Conservation (phyloP, 2,797 vertebrate species). For the Florisuga fusca region DNA sequence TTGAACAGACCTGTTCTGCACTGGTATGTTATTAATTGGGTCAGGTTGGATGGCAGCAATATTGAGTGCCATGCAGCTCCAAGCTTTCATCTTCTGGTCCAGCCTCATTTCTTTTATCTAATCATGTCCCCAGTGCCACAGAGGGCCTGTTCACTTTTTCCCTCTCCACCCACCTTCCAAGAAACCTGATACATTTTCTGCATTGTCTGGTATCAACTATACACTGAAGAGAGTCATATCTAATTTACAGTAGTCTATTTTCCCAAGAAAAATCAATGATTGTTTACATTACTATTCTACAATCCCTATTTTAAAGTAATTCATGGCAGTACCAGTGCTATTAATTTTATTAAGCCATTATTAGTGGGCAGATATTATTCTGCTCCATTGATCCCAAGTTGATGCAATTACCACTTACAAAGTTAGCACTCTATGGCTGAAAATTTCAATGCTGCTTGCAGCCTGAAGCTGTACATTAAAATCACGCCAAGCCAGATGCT, state of each 20-base stretch:
- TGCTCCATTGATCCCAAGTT: conserved; percentile 68
- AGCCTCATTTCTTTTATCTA: conserved; percentile 37
- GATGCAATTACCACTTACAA: conserved; percentile 66
- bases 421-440: not conserved
- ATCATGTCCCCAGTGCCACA: not conserved
- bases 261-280: conserved; percentile 67
- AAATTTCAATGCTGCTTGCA: conserved; percentile 54
- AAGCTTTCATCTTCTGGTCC: conserved; percentile 24
- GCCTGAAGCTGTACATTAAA: not conserved
- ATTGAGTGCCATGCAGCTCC: not conserved
- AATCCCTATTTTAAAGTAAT: conserved; percentile 73
- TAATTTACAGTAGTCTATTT: conserved; percentile 43
- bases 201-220: conserved; percentile 21
- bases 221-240: conserved; percentile 6
- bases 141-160: not conserved
- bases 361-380: conserved; percentile 72
- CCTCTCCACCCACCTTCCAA: not conserved
- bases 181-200: not conserved
- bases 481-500: not conserved
- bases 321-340: conserved; percentile 37
- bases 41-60: conserved; percentile 31
- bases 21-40: conserved; percentile 69
- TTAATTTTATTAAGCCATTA: conserved; percentile 71
- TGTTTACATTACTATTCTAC: conserved; percentile 69
- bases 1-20: conserved; percentile 10